These are phyloP conservation scores for Engraulis encrasicolus DNA, from an alignment of 2,113 vertebrate species.

Conservation along the genomic window DNA sequence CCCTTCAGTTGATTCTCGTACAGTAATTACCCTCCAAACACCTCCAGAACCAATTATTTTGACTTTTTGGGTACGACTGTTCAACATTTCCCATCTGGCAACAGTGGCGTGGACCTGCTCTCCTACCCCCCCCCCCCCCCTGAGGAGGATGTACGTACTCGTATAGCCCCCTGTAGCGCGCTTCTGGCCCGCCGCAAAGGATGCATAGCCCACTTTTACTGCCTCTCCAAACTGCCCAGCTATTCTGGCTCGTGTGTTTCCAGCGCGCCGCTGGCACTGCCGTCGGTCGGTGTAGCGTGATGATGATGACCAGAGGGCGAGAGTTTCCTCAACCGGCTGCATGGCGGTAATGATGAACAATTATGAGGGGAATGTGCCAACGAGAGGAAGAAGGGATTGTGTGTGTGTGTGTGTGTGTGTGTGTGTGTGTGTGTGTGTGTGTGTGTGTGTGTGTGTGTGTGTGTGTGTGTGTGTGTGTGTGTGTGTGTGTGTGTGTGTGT, in stretches of 20 bases:
- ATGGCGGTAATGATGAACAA: background rate
- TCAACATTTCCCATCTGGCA: too few relatives aligned
- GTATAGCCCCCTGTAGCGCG: slow-evolving; percentile 37
- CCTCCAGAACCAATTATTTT: too few relatives aligned
- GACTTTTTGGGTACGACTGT: too few relatives aligned
- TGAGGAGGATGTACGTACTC: slow-evolving; percentile 42
- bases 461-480: slow-evolving; percentile 45
- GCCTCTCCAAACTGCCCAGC: slow-evolving; percentile 53
- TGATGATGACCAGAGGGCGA: slow-evolving; percentile 37
- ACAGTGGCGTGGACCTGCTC: slow-evolving; percentile 16
- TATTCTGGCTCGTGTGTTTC: slow-evolving; percentile 32
- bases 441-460: background rate
- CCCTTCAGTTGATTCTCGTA: too few relatives aligned
- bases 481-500: slow-evolving; percentile 58
- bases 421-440: background rate
- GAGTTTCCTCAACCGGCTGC: slow-evolving; percentile 2
- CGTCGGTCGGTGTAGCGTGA: too few relatives aligned
- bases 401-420: background rate
- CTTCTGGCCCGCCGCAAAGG: slow-evolving; percentile 47
- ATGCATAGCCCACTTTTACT: slow-evolving; percentile 47
- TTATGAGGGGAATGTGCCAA: slow-evolving; percentile 45
- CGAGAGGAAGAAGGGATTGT: background rate
- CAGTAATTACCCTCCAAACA: too few relatives aligned
- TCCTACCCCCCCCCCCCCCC: slow-evolving; percentile 17
- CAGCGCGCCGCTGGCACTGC: slow-evolving; percentile 39